Conservation (phyloP, 2,797 vertebrate species). For the Gallinago nigripennis region DNA sequence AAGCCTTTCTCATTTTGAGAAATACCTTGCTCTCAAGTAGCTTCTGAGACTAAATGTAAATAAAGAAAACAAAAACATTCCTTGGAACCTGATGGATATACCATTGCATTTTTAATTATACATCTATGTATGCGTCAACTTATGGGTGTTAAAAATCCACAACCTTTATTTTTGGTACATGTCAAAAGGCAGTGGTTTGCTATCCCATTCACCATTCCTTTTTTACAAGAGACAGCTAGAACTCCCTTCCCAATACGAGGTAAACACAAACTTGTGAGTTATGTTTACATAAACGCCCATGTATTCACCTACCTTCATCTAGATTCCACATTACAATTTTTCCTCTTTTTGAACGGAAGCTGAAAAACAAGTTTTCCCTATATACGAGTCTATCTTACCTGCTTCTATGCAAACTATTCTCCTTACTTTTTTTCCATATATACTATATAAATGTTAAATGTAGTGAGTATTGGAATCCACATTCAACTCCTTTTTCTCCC, state of each 20-base stretch:
- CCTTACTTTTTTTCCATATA: not conserved
- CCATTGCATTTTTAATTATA: not conserved
- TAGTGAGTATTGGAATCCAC: not conserved
- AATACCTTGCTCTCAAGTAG: not conserved
- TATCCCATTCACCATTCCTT: not conserved
- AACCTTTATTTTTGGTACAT: not conserved
- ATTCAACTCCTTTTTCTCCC: not conserved
- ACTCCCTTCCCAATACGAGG: not conserved
- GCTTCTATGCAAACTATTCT: not conserved
- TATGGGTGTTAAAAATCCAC: not conserved
- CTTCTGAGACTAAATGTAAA: not conserved
- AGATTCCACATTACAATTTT: not conserved
- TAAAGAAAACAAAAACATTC: not conserved
- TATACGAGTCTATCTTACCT: not conserved
- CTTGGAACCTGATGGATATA: not conserved
- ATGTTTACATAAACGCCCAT: not conserved
- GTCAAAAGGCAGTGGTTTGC: not conserved
- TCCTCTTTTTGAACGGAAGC: not conserved
- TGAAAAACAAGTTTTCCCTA: not conserved
- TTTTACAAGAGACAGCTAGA: not conserved
- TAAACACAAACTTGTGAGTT: not conserved
- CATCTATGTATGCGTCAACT: not conserved
- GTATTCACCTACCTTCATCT: not conserved
- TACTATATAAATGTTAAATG: not conserved
- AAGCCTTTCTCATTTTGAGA: not conserved